Base-by-base conservation (phyloP, 2,113 vertebrate species). In the Ictalurus furcatus region DNA sequence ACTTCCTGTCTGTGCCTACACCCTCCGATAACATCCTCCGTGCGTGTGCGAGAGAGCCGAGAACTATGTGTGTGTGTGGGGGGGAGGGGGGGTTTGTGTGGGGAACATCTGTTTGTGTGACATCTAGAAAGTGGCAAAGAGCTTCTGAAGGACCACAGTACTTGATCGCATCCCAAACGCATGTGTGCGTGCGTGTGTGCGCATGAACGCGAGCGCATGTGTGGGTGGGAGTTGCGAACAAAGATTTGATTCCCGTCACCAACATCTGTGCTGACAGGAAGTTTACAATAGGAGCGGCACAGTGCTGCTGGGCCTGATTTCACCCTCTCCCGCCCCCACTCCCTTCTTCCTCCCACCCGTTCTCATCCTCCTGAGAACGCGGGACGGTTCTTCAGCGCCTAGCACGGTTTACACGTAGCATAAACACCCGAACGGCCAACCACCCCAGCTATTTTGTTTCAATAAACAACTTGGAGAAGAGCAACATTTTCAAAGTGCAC, bases 231-330 rank as follows among this genome's bases (percentile, higher is more conserved):
- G 90, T 85, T 94, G 93, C 88, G 84, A 92, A 93, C 87, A 93
- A 90, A 92, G 94, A 91, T 92, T 92, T 93, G 94, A 94, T 85
- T 93, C 93, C 95, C 93, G 94, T 93, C 92, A 92, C 94, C 92
- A 92, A 92, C 94, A 95, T 95, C 94, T 90, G 91, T 76, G 73
- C 90, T 88, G 92, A 94, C 95, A 95, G 95, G 95, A 96, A 95
- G 94, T 95, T 95, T 95, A 95, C 94, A 91, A 92, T 90, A 92
- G 85, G 74, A 94, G 91, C 92, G 85, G 95, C 93, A 95, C 93
- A 86, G 87, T 48, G 34, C 85, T 79, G 86, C 34, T 28, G 85
- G 58, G 52, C 87, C 71, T 28, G 37, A 28, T 52, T 73, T 58
- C 21, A 30, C 44, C 59, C 88, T 59, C 56, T 58, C 71, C 85